phyloP scores from a whole-genome alignment of 1,140 invertebrate genomes.

The Anagrus nilaparvatae region DNA sequence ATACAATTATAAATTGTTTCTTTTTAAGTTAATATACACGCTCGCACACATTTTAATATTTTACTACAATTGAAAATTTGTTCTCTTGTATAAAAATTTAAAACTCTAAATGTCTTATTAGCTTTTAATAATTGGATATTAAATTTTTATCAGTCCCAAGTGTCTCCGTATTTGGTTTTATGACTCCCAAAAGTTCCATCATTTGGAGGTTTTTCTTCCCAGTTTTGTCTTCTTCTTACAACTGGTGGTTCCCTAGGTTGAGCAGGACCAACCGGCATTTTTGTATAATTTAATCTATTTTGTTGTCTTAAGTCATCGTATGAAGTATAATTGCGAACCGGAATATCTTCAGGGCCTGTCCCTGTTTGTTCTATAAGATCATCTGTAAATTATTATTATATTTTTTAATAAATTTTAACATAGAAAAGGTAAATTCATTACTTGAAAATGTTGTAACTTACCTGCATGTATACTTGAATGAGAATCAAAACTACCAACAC shows the following conservation, averaged over 20 bases:
- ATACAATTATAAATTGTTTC: too few relatives aligned
- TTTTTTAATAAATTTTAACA: too few relatives aligned
- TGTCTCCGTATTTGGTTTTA: slow-evolving; percentile 9
- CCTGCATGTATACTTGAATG: too few relatives aligned
- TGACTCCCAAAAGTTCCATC: neutral
- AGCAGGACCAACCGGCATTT: neutral
- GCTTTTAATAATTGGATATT: neutral
- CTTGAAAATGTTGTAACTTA: too few relatives aligned
- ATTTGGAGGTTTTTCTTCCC: neutral
- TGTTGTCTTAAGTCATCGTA: slow-evolving; percentile 12
- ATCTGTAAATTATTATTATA: too few relatives aligned
- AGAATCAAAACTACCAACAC: too few relatives aligned
- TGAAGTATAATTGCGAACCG: neutral
- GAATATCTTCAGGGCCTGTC: neutral
- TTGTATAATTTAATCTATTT: slow-evolving; percentile 6
- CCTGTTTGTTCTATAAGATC: neutral
- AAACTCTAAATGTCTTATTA: neutral
- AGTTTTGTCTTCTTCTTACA: neutral
- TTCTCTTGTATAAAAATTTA: neutral
- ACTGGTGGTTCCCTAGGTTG: neutral
- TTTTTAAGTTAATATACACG: too few relatives aligned
- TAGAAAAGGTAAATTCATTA: too few relatives aligned
- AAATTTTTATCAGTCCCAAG: slow-evolving; percentile 1
- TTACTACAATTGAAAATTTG: neutral
- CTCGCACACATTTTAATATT: too few relatives aligned